A percentile compares a stretch with the other conserved stretches of the same genome.
These are phyloP conservation scores for Clarias laeviceps DNA, from an alignment of 2,797 vertebrate species.

Conservation along the genomic window DNA sequence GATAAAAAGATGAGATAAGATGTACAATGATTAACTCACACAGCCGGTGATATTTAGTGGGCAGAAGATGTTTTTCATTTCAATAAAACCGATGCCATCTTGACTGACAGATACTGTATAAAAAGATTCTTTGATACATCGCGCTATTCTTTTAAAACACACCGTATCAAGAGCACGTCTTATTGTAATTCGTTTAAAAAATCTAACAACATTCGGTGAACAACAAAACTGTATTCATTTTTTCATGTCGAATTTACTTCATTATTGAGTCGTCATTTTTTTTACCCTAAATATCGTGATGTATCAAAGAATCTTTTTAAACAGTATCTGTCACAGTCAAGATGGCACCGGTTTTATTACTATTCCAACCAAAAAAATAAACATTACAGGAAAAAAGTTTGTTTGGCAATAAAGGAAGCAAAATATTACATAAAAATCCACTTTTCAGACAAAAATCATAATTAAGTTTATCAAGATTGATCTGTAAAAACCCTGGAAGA, in stretches of 20 bases:
- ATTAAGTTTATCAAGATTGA: no score
- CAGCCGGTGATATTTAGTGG: neutral
- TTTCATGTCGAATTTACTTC: neutral
- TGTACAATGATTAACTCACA: constrained; percentile 38
- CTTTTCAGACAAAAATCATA: no score
- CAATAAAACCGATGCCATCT: neutral
- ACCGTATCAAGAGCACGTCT: neutral
- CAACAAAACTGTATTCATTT: neutral
- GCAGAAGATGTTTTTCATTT: neutral
- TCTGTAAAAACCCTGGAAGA: no score
- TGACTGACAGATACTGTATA: neutral
- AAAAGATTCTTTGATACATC: neutral
- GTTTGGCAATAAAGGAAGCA: no score
- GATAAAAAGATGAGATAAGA: constrained; percentile 21
- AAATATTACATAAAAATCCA: no score
- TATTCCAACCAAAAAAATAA: no score
- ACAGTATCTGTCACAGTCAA: no score
- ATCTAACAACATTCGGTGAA: neutral
- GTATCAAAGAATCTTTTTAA: no score
- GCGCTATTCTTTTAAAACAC: neutral
- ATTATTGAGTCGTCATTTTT: neutral
- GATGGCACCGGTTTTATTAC: no score
- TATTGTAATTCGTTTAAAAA: neutral
- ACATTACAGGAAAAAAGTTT: no score
- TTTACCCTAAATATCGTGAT: no score